Evolutionary conservation across 2,113 vertebrate species (phyloP), one percentile per base, ranked within the genome.

Genomic region (Micromys minutus): DNA sequence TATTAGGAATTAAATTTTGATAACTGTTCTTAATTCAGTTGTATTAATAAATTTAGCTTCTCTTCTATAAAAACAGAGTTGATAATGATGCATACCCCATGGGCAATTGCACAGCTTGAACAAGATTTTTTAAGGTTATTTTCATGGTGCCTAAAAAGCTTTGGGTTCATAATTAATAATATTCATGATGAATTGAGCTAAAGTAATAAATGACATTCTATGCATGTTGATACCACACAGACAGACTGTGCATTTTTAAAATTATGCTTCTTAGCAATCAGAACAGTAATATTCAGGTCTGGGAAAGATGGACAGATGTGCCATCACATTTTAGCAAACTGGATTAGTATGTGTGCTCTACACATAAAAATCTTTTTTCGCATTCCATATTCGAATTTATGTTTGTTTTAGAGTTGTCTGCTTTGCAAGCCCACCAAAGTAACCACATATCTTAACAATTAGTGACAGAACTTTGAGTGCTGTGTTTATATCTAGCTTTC

Each of bases 1-100:
- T 83, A 50, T 77, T 89, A 69, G 45, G 83, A 76, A 91, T 93
- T 93, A 93, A 89, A 94, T 93, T 88, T 63, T 89, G 31, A 86
- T 83, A 89, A 29, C 39, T 45, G 19, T 39, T 50, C 19, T 45
- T 96, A 47, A 34, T 91, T 91, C 22, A 77, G 39, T 50, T 80
- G 12, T 61, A 84, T 85, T 45, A 50, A 69, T 75, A 24, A n/a
- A 80, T 36, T 87, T 89, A n/a, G 29, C 55, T 65, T 61, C 24
- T 91, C 24, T 12, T 85, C 63, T 80, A 5, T 90, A 16, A 84
- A 84, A 59, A 21, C 10, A 3, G 34, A 21, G 0, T 52, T 72
- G 52, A 69, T 80, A 61, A 59, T 11, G 21, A 26, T 24, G 8
- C 21, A 8, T 87, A 9, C 10, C 1, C 63, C 42, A 29, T 0